Conservation (phyloP, 1,140 invertebrate genomes). For the Macrotrachela quadricornifera region DNA sequence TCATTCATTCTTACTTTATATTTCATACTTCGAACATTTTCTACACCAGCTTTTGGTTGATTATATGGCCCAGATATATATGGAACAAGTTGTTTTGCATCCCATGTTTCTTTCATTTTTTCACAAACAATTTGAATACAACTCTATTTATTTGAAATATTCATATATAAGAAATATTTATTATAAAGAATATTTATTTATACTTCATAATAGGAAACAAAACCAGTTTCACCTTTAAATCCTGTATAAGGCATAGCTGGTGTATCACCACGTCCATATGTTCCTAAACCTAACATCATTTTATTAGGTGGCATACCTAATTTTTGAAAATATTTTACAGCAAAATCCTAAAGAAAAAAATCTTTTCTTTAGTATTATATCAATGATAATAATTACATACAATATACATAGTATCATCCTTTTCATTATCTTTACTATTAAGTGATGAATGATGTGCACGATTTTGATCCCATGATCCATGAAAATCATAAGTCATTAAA, state of each 20-base stretch:
- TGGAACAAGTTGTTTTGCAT: constrained; percentile 46
- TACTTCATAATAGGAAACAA: constrained; percentile 71
- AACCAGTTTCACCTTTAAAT: constrained; percentile 56
- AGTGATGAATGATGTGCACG: background rate
- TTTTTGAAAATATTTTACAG: constrained; percentile 40
- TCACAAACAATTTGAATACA: constrained; percentile 43
- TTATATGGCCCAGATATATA: constrained; percentile 54
- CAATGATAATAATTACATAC: background rate
- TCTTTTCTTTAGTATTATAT: background rate
- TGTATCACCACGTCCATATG: constrained; percentile 65
- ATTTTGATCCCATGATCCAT: constrained; percentile 7
- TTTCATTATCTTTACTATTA: background rate
- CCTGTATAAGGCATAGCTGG: constrained; percentile 41
- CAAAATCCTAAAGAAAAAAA: constrained; percentile 13
- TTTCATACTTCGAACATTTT: constrained; percentile 47
- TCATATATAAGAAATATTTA: background rate
- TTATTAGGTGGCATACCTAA: constrained; percentile 56
- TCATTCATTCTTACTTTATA: constrained; percentile 11
- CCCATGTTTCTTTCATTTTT: constrained; percentile 38
- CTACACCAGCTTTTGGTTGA: constrained; percentile 61
- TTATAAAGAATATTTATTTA: constrained; percentile 9
- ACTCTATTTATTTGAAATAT: constrained; percentile 33
- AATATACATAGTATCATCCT: background rate
- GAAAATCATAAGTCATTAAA: constrained; percentile 10
- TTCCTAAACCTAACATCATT: constrained; percentile 57